Evolutionary conservation across 2,113 vertebrate genomes (phyloP).

Genomic region (Syngnathoides biaculeatus): DNA sequence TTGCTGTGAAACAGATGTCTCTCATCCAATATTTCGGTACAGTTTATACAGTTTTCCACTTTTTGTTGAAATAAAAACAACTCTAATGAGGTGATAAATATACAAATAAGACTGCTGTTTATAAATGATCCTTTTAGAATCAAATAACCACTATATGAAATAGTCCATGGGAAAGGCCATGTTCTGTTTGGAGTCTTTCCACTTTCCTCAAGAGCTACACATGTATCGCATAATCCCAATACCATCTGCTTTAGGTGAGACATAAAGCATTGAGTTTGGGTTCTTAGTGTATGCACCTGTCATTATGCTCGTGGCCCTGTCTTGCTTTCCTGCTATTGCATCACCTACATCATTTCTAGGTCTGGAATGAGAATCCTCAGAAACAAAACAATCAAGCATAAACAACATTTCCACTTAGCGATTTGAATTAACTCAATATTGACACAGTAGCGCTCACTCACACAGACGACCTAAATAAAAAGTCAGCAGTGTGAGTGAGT

Average conservation of each 20-base stretch:
- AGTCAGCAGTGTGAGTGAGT: conserved; percentile 13
- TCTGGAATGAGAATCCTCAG: background rate
- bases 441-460: conserved; percentile 11
- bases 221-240: conserved; percentile 31
- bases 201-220: conserved; percentile 23
- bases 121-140: conserved; percentile 7
- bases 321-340: conserved; percentile 14
- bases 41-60: background rate
- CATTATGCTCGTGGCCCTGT: conserved; percentile 18
- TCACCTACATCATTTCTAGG: background rate
- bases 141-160: background rate
- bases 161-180: conserved; percentile 40
- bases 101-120: background rate
- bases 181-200: conserved; percentile 33
- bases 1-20: conserved; percentile 23
- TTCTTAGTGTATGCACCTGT: conserved; percentile 30
- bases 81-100: conserved; percentile 5
- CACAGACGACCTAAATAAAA: conserved; percentile 13
- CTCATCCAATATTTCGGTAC: conserved; percentile 3
- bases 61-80: conserved; percentile 9
- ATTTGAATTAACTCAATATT: conserved; percentile 9
- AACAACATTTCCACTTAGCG: conserved; percentile 10
- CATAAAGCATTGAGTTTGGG: conserved; percentile 30
- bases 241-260: conserved; percentile 47
- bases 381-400: background rate